Evolutionary conservation across 1,140 invertebrate genomes (phyloP).

Genomic region (Zaprionus africanus): DNA sequence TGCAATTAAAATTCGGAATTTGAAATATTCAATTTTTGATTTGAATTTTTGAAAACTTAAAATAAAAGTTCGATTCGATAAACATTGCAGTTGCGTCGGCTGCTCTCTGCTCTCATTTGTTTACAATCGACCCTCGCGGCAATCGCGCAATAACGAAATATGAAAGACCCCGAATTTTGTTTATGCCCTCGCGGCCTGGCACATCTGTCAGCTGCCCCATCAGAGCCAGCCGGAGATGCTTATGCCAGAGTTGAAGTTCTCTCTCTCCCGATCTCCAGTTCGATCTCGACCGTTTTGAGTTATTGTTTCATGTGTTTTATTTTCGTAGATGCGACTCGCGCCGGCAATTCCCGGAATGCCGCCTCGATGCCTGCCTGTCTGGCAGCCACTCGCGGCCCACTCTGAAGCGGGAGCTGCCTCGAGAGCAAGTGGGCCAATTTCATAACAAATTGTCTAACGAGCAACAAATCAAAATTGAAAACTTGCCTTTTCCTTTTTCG

Average conservation of each 20-base stretch:
- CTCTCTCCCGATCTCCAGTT: slow-evolving; percentile 54
- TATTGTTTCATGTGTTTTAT: slow-evolving; percentile 46
- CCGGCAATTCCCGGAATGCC: slow-evolving; percentile 68
- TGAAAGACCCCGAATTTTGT: slow-evolving; percentile 59
- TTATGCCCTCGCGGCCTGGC: slow-evolving; percentile 60
- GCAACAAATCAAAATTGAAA: neutral
- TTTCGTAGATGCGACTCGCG: slow-evolving; percentile 51
- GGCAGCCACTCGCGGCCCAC: slow-evolving; percentile 54
- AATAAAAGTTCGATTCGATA: slow-evolving; percentile 40
- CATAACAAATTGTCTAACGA: slow-evolving; percentile 34
- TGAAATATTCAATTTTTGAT: slow-evolving; percentile 17
- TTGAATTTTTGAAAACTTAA: neutral
- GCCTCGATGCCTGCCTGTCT: slow-evolving; percentile 60
- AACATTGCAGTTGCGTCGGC: slow-evolving; percentile 45
- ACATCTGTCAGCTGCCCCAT: slow-evolving; percentile 76
- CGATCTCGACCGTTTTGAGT: slow-evolving; percentile 23
- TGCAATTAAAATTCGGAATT: slow-evolving; percentile 45
- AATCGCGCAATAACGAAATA: slow-evolving; percentile 51
- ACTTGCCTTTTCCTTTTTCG: neutral
- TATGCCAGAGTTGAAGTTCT: slow-evolving; percentile 61
- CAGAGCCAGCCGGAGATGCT: slow-evolving; percentile 49
- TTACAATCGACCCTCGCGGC: slow-evolving; percentile 56
- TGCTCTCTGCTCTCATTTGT: slow-evolving; percentile 49
- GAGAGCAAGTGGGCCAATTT: slow-evolving; percentile 53
- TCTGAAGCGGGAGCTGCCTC: slow-evolving; percentile 4